Conservation (phyloP, 2,113 vertebrate species). For the Myrmophylax atrothorax region DNA sequence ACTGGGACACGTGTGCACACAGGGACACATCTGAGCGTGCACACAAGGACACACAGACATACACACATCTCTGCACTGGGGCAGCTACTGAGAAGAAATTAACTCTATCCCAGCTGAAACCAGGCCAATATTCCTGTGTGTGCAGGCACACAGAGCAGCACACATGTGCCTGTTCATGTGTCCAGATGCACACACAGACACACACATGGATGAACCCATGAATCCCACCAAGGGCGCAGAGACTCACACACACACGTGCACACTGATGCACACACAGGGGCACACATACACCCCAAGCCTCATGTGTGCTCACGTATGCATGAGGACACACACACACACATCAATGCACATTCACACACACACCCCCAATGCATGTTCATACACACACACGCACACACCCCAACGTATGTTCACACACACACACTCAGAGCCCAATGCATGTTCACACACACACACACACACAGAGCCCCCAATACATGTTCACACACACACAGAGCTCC, state of each 20-base stretch:
- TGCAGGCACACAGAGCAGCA: too few species aligned
- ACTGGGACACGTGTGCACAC: too few species aligned
- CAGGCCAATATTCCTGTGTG: neutral
- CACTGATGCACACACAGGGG: too few species aligned
- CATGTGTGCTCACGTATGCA: fast-evolving
- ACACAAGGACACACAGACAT: too few species aligned
- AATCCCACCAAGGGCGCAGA: neutral
- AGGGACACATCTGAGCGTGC: too few species aligned
- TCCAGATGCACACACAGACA: neutral
- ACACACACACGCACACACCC: too few species aligned
- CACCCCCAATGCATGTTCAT: neutral
- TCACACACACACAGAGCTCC: neutral
- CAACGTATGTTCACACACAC: neutral
- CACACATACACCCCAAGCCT: fast-evolving
- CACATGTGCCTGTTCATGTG: too few species aligned
- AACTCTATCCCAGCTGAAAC: neutral
- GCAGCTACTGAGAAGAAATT: neutral
- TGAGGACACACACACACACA: neutral
- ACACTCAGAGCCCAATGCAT: neutral
- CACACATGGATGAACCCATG: too few species aligned
- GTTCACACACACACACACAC: neutral
- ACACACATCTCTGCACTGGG: neutral
- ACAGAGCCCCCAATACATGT: too few species aligned
- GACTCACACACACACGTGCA: too few species aligned
- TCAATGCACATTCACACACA: neutral